Conservation (phyloP, 2,797 vertebrate species). For the Amblyraja radiata region DNA sequence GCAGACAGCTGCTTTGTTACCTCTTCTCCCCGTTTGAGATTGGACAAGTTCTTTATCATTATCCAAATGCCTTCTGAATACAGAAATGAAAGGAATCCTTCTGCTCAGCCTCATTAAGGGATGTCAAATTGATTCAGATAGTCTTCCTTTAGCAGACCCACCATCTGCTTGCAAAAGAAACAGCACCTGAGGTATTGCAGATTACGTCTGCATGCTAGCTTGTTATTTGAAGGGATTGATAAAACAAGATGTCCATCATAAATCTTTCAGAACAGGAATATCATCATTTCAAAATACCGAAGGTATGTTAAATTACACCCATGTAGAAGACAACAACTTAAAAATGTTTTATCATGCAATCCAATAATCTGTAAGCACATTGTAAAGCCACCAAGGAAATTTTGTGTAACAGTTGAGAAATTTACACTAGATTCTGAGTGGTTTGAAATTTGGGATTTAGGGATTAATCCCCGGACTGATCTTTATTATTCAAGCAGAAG, state of each 20-base stretch:
- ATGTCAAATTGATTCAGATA: constrained; percentile 19
- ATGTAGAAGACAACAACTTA: neutral
- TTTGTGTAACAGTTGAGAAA: neutral
- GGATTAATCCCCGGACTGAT: neutral
- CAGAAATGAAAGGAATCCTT: neutral
- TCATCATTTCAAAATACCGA: neutral
- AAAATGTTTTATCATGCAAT: neutral
- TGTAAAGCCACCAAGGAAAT: constrained; percentile 2
- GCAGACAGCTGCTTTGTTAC: neutral
- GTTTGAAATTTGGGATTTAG: neutral
- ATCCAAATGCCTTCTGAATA: neutral
- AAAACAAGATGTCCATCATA: constrained; percentile 4
- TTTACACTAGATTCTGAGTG: neutral
- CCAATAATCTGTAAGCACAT: neutral
- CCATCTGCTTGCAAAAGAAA: constrained; percentile 26
- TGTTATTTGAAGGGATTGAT: neutral
- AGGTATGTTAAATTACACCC: constrained; percentile 17
- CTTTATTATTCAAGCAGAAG: too few relatives aligned
- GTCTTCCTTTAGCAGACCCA: neutral
- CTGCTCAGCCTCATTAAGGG: neutral
- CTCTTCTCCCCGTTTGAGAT: too few relatives aligned
- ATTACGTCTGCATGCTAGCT: neutral
- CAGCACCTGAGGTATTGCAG: neutral
- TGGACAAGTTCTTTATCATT: neutral
- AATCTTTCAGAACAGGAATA: neutral